phyloP scores from a whole-genome alignment of 1,140 invertebrate genomes.

The Brachionus sp. region DNA sequence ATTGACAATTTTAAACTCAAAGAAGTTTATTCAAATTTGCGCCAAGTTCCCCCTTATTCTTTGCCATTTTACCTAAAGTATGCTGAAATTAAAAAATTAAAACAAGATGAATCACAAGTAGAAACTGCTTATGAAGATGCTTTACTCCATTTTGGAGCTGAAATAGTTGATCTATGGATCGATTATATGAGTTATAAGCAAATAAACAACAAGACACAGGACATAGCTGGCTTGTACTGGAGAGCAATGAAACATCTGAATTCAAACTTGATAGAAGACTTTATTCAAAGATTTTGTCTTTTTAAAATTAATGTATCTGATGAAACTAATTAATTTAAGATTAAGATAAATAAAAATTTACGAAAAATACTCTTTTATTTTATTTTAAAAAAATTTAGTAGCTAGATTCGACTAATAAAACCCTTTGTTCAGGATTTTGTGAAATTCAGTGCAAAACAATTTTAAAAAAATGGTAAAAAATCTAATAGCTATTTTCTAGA shows the following conservation, averaged over 20 bases:
- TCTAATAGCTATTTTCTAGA: no score
- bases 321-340: background rate
- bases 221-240: conserved; percentile 27
- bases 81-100: conserved; percentile 18
- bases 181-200: conserved; percentile 11
- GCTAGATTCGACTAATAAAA: no score
- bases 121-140: conserved; percentile 30
- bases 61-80: background rate
- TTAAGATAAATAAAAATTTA: background rate
- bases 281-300: conserved; percentile 44
- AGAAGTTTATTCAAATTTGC: conserved; percentile 3
- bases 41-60: conserved; percentile 20
- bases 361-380: background rate
- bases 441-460: background rate
- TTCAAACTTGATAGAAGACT: background rate
- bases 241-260: conserved; percentile 1
- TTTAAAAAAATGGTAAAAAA: no score
- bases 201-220: background rate
- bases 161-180: conserved; percentile 18
- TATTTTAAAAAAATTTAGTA: background rate
- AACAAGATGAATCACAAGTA: background rate
- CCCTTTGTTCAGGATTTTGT: background rate
- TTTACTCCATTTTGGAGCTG: background rate
- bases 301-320: conserved; percentile 27
- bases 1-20: background rate